A percentile compares a stretch with the other conserved stretches of the same genome.
Conservation (phyloP, 2,113 vertebrate genomes). For the Pelecanoides urinatrix region DNA sequence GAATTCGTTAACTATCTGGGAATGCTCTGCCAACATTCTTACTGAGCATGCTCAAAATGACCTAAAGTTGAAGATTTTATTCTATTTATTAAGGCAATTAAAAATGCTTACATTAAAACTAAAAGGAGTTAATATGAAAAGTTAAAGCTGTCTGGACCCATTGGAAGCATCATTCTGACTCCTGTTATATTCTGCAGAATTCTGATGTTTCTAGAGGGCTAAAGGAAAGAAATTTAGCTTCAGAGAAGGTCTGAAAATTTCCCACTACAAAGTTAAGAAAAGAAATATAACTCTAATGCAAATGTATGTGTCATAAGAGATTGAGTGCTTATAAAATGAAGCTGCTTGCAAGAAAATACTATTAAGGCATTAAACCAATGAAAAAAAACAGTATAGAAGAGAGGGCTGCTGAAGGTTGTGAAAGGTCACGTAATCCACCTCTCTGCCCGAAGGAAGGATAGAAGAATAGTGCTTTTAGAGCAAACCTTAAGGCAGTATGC, state of each 20-base stretch:
- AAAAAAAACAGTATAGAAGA: background rate
- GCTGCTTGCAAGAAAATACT: background rate
- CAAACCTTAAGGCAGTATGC: background rate
- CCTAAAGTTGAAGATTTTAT: background rate
- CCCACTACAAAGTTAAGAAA: background rate
- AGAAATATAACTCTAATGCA: background rate
- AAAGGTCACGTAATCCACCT: background rate
- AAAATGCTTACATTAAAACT: background rate
- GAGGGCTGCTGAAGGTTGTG: background rate
- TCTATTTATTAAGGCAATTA: background rate
- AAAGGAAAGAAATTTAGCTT: background rate
- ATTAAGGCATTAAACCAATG: background rate
- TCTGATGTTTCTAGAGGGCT: background rate
- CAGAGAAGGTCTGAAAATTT: background rate
- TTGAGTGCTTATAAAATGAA: background rate
- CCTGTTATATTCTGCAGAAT: background rate
- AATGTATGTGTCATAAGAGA: background rate
- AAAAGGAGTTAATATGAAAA: background rate
- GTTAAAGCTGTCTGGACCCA: background rate
- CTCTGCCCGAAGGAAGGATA: background rate
- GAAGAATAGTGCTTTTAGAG: background rate
- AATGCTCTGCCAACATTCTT: background rate
- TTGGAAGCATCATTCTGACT: background rate
- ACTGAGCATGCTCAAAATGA: background rate
- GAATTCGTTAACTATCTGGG: background rate